Percentiles rank a stretch among this genome's conserved stretches.
phyloP scores from a whole-genome alignment of 2,113 vertebrate species.

The Erythrocercus mccallii region DNA sequence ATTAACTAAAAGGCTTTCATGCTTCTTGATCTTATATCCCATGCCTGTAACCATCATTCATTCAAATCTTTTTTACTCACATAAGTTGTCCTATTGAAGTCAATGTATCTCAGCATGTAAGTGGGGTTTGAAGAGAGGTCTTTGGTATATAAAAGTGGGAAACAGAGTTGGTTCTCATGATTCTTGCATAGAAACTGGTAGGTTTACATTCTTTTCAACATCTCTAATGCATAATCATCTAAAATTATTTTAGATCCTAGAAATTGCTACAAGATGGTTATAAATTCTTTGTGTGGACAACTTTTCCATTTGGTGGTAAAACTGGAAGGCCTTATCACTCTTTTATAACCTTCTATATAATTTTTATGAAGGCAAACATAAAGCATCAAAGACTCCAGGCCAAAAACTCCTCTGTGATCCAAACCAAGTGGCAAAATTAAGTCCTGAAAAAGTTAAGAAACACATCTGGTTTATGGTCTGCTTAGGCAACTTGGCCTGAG shows the following conservation, averaged over 20 bases:
- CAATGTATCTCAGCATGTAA: constrained; percentile 7
- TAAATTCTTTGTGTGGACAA: constrained; percentile 72
- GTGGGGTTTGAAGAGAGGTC: not conserved
- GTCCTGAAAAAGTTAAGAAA: constrained; percentile 52
- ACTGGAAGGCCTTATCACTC: constrained; percentile 71
- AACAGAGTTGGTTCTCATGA: not conserved
- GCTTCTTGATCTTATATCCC: constrained; percentile 46
- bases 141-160: not conserved
- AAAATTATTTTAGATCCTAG: constrained; percentile 56
- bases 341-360: constrained; percentile 78
- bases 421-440: constrained; percentile 67
- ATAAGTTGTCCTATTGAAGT: constrained; percentile 29
- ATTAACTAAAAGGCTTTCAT: constrained; percentile 58
- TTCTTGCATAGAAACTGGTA: constrained; percentile 59
- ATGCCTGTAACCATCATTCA: constrained; percentile 10
- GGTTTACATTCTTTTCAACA: constrained; percentile 57
- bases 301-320: constrained; percentile 75
- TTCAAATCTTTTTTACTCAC: constrained; percentile 17
- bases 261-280: constrained; percentile 77
- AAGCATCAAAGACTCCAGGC: constrained; percentile 69
- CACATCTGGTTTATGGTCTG: constrained; percentile 70
- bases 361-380: constrained; percentile 74
- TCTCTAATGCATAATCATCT: constrained; percentile 60
- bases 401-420: constrained; percentile 61
- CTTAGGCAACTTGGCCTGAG: constrained; percentile 57